Conservation (phyloP, 2,888 invertebrate species). For the Macrophya alboannulata region DNA sequence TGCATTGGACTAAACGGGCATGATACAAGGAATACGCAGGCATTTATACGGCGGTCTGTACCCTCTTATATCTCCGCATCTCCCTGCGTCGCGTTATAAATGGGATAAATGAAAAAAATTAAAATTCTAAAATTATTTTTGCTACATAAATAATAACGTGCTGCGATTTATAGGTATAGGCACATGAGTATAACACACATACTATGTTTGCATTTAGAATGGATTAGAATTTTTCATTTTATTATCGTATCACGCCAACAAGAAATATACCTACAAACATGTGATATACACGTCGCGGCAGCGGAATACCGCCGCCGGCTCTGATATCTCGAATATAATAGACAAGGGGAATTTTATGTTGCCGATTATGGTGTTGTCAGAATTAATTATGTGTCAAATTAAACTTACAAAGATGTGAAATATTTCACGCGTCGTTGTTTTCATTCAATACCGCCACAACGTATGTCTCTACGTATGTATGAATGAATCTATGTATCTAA, state of each 20-base stretch:
- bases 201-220: background rate
- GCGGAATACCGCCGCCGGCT: slow-evolving; percentile 23
- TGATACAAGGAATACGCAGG: background rate
- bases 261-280: slow-evolving; percentile 14
- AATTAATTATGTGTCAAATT: slow-evolving; percentile 76
- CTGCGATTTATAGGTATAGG: background rate
- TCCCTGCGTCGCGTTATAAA: background rate
- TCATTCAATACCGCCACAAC: slow-evolving; percentile 19
- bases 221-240: slow-evolving; percentile 8
- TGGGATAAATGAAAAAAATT: background rate
- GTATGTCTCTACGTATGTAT: background rate
- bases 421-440: background rate
- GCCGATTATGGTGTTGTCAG: slow-evolving; percentile 76
- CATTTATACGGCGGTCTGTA: background rate
- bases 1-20: background rate
- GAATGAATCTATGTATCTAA: background rate
- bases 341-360: slow-evolving; percentile 61
- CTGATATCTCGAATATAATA: slow-evolving; percentile 13
- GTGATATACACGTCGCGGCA: background rate
- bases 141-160: background rate
- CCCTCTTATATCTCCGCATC: background rate
- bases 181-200: background rate
- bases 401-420: slow-evolving; percentile 65
- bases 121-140: slow-evolving; percentile 30
- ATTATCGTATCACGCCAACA: slow-evolving; percentile 20